These are phyloP conservation scores for Castor canadensis DNA, from an alignment of 2,113 vertebrate genomes.

Conservation along the genomic window DNA sequence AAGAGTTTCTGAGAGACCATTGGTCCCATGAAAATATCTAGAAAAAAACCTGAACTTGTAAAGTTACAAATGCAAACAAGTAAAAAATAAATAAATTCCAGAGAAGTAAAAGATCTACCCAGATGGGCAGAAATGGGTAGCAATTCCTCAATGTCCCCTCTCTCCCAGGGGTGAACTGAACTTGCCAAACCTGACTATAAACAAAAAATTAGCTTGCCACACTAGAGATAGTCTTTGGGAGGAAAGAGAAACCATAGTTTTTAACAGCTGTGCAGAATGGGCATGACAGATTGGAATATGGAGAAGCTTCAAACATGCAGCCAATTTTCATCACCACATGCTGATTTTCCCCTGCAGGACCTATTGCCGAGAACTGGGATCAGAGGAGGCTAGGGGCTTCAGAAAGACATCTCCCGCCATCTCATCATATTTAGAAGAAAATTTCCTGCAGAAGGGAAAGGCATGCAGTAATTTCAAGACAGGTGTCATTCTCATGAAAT, in stretches of 20 bases:
- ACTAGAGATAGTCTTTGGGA: background rate
- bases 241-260: background rate
- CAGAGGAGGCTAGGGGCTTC: background rate
- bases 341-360: background rate
- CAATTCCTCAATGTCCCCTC: background rate
- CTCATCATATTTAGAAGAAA: background rate
- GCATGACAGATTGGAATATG: background rate
- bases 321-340: background rate
- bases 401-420: background rate
- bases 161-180: background rate
- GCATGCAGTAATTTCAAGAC: background rate
- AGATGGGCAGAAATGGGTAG: background rate
- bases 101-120: background rate
- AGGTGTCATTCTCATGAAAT: background rate
- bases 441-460: background rate
- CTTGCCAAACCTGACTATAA: background rate
- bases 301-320: background rate
- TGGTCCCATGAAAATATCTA: background rate
- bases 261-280: constrained; percentile 18
- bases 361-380: background rate
- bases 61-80: background rate
- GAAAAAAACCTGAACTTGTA: background rate
- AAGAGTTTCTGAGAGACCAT: background rate
- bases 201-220: background rate
- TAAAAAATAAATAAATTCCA: background rate